Conservation (phyloP, 2,888 invertebrate species). For the Lycia hirtaria region DNA sequence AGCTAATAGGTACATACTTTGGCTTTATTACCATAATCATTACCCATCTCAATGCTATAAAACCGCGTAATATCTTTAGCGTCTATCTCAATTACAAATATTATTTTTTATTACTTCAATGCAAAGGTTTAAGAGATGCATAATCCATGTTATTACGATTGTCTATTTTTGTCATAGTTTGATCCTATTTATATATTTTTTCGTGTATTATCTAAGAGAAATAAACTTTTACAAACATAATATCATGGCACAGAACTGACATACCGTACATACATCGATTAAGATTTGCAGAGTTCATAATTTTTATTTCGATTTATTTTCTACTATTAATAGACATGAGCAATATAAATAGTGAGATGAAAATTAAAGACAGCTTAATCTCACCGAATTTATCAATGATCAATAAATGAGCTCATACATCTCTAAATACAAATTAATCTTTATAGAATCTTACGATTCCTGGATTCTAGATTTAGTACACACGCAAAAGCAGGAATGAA, state of each 20-base stretch:
- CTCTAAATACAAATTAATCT: conserved; percentile 7
- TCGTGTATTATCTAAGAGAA: conserved; percentile 6
- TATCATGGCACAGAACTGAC: conserved; percentile 29
- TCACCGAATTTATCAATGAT: not conserved
- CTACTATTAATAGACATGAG: not conserved
- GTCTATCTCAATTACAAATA: no score
- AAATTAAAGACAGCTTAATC: conserved; percentile 4
- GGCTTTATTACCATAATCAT: no score
- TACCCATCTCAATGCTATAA: no score
- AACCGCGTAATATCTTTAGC: no score
- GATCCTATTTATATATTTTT: not conserved
- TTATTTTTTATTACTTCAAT: no score
- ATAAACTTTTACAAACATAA: conserved; percentile 30
- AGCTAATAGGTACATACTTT: no score
- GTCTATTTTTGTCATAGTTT: not conserved
- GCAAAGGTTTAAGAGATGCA: no score
- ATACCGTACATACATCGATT: conserved; percentile 18
- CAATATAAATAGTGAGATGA: conserved; percentile 4
- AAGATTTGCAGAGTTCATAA: not conserved
- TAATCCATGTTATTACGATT: not conserved
- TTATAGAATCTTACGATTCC: conserved; percentile 1
- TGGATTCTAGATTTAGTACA: conserved; percentile 25
- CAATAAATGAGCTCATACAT: conserved; percentile 10
- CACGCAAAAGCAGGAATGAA: conserved; percentile 41
- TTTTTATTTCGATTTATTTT: not conserved